A percentile compares a stretch with the other conserved stretches of the same genome.
Evolutionary conservation across 2,888 invertebrate species (phyloP).

Genomic region (Catocala nupta): DNA sequence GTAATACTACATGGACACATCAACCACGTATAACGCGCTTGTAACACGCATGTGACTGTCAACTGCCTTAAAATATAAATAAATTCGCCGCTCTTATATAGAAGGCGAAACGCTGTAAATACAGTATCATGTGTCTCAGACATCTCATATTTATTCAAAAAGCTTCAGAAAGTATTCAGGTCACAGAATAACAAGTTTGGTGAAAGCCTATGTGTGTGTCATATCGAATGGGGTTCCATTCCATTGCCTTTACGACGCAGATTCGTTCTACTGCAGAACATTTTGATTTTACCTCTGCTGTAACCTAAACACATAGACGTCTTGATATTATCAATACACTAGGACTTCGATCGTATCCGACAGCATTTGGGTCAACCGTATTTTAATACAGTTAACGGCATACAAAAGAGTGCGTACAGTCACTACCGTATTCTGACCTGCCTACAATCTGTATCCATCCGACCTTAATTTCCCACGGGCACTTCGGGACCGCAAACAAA

Average conservation of each 20-base stretch:
- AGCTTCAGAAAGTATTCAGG: not conserved
- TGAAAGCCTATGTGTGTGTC: conserved; percentile 2
- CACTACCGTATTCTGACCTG: conserved; percentile 62
- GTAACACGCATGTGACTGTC: no score
- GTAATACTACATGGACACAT: no score
- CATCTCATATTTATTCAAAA: conserved; percentile 11
- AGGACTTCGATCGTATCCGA: conserved; percentile 4
- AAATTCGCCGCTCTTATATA: not conserved
- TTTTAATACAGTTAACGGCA: conserved; percentile 47
- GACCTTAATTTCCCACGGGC: conserved; percentile 75
- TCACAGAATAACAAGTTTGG: conserved; percentile 2
- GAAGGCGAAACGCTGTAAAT: not conserved
- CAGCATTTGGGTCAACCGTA: conserved; percentile 29
- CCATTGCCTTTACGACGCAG: conserved; percentile 5
- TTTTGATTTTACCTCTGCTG: conserved; percentile 10
- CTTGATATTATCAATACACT: conserved; percentile 26
- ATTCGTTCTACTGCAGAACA: not conserved
- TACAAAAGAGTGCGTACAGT: conserved; percentile 44
- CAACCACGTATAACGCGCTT: no score
- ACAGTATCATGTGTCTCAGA: conserved; percentile 10
- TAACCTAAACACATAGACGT: conserved; percentile 19
- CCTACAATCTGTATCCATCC: conserved; percentile 63
- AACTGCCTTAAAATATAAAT: no score
- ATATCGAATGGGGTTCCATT: conserved; percentile 4
- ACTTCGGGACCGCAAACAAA: conserved; percentile 69